Evolutionary conservation across 2,888 invertebrate species (phyloP), one percentile per base, ranked within the genome.

Genomic region (Parnassius mnemosyne): DNA sequence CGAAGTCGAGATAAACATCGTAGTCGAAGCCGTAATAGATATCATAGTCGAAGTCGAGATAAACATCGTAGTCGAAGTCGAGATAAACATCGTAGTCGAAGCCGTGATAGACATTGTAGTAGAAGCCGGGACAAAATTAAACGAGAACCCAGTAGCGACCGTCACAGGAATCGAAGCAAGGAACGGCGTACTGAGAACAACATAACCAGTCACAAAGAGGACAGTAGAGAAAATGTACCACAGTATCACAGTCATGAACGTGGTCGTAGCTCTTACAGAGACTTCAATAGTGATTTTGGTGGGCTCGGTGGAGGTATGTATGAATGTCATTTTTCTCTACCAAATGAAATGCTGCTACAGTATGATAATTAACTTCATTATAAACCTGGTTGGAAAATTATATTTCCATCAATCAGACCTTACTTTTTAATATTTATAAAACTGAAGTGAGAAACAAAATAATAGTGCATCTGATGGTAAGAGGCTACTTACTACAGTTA

Each of bases 271-370:
- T 73, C 78, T 0, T 75, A 74, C 57, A 77, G 71, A 61, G 78
- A 80, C 51, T 73, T 75, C 56, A 80, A 68, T 66, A 80, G 81
- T 46, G 83, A 3, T 34, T 34, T 34, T 5, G 34, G 80, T 12
- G 87, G 87, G 2, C 74, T 85, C 3, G 86, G 85, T 10, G 80
- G 84, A 69, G 84, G 85, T 81, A 65, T 60, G 34, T 34, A 34
- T 34, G 34, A 34, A 34, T 34, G 3, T 34, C 34, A 7, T 5
- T 34, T 25, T 34, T 34, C 34, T 34, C 34, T 7, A 34, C 34
- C 1, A 7, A 7, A 34, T 34, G 1, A 34, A 25, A 7, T 34
- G 7, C 1, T 0, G 5, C 34, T 34, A 34, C 5, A 34, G 34
- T 34, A 7, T 34, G 34, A 34, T 34, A 34, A 34, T 3, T 34